These are phyloP conservation scores for Micropterix aruncella DNA, from an alignment of 2,888 invertebrate species.

Conservation along the genomic window DNA sequence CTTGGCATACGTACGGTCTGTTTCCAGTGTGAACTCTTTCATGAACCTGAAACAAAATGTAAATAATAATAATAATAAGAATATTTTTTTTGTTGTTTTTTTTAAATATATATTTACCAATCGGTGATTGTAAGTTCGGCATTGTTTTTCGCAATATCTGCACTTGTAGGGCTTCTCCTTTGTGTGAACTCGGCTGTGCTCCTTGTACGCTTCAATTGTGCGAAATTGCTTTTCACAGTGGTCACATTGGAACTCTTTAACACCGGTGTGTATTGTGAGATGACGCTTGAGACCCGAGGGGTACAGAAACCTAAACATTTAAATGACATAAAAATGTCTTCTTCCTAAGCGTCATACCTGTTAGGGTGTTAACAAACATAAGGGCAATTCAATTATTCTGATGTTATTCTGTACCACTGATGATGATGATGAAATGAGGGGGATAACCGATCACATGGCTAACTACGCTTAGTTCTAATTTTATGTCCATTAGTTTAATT, in stretches of 20 bases:
- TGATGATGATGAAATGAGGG: too few relatives aligned
- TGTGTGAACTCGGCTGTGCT: constrained; percentile 6
- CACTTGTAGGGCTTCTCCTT: constrained; percentile 7
- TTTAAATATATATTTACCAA: constrained; percentile 1
- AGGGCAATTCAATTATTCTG: too few relatives aligned
- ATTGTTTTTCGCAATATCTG: constrained; percentile 5
- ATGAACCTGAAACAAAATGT: constrained; percentile 5
- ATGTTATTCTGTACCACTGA: too few relatives aligned
- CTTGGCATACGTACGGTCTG: constrained; percentile 5
- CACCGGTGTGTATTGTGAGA: constrained; percentile 5
- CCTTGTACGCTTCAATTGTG: constrained; percentile 3
- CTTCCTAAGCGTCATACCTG: too few relatives aligned
- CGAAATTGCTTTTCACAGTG: constrained; percentile 4
- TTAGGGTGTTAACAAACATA: too few relatives aligned
- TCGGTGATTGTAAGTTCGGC: constrained; percentile 5
- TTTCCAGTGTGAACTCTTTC: constrained; percentile 7
- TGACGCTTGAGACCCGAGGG: constrained; percentile 5
- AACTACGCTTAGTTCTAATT: too few relatives aligned
- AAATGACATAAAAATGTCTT: too few relatives aligned
- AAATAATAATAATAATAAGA: not conserved
- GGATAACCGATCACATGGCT: too few relatives aligned
- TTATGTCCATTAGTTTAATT: too few relatives aligned
- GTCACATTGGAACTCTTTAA: constrained; percentile 5
- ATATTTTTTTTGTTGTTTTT: too few relatives aligned
- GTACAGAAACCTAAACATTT: constrained; percentile 6